Conservation (phyloP, 2,797 vertebrate genomes). For the Sitta carolinensis region DNA sequence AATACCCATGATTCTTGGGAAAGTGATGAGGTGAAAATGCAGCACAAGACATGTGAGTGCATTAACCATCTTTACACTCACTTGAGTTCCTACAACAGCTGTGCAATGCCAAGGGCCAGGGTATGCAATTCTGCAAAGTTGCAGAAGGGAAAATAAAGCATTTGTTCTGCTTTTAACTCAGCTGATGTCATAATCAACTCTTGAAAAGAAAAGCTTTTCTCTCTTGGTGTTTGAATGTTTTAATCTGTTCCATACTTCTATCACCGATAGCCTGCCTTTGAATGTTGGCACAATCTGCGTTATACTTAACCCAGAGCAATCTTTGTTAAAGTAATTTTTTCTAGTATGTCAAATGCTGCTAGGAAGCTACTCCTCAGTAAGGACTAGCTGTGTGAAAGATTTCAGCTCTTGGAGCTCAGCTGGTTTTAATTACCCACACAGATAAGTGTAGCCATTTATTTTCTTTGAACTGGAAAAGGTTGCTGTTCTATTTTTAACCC, state of each 20-base stretch:
- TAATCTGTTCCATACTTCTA: background rate
- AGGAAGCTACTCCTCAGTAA: background rate
- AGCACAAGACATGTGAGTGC: background rate
- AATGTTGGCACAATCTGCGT: background rate
- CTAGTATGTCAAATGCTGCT: background rate
- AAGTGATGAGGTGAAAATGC: background rate
- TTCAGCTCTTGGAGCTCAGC: constrained; percentile 21
- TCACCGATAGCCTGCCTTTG: background rate
- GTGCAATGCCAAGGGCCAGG: background rate
- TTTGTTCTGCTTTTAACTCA: constrained; percentile 9
- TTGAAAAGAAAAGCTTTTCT: background rate
- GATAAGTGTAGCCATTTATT: constrained; percentile 59
- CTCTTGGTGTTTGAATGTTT: background rate
- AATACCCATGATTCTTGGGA: background rate
- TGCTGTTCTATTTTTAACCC: constrained; percentile 65
- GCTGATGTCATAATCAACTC: background rate
- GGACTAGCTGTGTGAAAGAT: background rate
- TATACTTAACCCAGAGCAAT: background rate
- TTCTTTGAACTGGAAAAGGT: constrained; percentile 56
- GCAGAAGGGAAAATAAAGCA: background rate
- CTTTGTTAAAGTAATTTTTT: constrained; percentile 11
- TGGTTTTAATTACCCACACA: constrained; percentile 51
- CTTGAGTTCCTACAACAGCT: background rate
- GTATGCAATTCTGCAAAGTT: background rate
- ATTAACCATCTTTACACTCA: background rate